These are phyloP conservation scores for Drosophila sp. DNA, from an alignment of 1,140 invertebrate genomes.

Conservation along the genomic window DNA sequence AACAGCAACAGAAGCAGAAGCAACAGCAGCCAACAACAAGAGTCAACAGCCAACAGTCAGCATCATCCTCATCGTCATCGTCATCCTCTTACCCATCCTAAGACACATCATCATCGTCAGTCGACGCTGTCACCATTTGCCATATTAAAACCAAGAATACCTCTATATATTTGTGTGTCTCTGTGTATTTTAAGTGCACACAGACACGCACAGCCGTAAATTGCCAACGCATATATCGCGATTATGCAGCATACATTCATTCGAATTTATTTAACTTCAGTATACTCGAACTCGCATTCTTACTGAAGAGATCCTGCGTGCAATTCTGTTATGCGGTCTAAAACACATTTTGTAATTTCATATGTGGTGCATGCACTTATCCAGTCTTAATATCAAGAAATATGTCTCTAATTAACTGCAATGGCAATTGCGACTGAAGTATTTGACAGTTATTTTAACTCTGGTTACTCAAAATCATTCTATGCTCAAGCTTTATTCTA, in stretches of 20 bases:
- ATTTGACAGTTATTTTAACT: too few species aligned
- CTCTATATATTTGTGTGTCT: slow-evolving; percentile 17
- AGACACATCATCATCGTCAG: slow-evolving; percentile 53
- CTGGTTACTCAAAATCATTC: too few species aligned
- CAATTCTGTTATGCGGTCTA: too few species aligned
- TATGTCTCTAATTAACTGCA: slow-evolving; percentile 8
- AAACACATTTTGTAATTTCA: not conserved
- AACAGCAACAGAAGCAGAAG: too few species aligned
- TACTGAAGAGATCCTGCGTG: too few species aligned
- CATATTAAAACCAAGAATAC: slow-evolving; percentile 57
- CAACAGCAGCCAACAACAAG: slow-evolving; percentile 49
- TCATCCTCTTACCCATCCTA: slow-evolving; percentile 40
- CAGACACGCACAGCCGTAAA: slow-evolving; percentile 63
- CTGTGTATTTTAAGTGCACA: slow-evolving; percentile 42
- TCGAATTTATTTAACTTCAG: too few species aligned
- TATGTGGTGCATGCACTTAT: not conserved
- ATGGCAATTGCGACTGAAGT: too few species aligned
- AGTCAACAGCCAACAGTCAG: slow-evolving; percentile 56
- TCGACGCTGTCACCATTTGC: slow-evolving; percentile 67
- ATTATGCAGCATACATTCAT: slow-evolving; percentile 63
- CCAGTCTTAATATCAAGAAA: too few species aligned
- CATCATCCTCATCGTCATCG: slow-evolving; percentile 26
- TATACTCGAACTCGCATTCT: slow-evolving; percentile 7
- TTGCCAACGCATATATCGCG: slow-evolving; percentile 78
- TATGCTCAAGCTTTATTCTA: too few species aligned